These are phyloP conservation scores for Picus viridis DNA, from an alignment of 2,797 vertebrate genomes.

Conservation along the genomic window DNA sequence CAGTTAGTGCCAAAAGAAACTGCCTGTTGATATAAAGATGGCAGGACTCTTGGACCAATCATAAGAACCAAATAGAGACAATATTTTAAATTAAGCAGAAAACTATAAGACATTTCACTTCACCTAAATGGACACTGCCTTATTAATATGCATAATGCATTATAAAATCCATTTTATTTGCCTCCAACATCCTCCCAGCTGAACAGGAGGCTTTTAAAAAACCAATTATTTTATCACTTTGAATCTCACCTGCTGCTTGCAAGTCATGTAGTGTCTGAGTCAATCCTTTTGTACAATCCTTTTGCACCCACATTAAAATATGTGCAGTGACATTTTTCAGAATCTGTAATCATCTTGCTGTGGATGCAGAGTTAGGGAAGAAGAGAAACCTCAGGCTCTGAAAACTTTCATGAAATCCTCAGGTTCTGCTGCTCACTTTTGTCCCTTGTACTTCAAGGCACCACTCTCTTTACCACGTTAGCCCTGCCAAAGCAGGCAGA, in stretches of 20 bases:
- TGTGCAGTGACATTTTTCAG: not conserved
- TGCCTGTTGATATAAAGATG: not conserved
- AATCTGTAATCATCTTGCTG: not conserved
- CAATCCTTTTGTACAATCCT: not conserved
- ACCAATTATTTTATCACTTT: not conserved
- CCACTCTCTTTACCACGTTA: not conserved
- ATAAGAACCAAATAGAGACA: not conserved
- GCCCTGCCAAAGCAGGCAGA: not conserved
- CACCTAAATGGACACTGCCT: not conserved
- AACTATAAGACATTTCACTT: not conserved
- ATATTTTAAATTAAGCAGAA: constrained; percentile 26
- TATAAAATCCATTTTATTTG: constrained; percentile 35
- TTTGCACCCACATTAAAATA: not conserved
- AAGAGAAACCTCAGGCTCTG: not conserved
- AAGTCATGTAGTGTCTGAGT: not conserved
- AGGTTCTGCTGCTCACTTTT: not conserved
- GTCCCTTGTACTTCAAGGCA: not conserved
- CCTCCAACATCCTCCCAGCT: not conserved
- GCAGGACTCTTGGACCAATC: not conserved
- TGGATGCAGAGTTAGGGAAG: not conserved
- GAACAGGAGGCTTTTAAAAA: constrained; percentile 17
- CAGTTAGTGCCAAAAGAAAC: not conserved
- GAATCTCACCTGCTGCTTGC: not conserved
- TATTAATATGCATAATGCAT: constrained; percentile 24
- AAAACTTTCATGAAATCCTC: not conserved